phyloP scores from a whole-genome alignment of 30 jellyfish, hydroid and myxozoan genomes.

The Sanderia malayensis region DNA sequence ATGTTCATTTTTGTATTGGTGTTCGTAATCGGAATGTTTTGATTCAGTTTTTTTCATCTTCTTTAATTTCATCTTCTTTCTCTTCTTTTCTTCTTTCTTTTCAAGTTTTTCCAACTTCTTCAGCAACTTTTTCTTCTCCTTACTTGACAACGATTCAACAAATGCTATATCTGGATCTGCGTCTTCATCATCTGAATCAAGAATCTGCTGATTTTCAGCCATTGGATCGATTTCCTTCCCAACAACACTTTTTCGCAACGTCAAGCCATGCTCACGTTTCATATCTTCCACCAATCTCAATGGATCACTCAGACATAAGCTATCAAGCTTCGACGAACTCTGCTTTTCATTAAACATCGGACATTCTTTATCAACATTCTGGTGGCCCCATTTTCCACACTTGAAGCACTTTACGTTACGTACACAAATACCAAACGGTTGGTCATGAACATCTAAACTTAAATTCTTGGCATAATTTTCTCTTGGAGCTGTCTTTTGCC shows the following conservation, averaged over 20 bases:
- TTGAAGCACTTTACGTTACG: constrained; percentile 88
- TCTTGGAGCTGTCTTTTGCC: constrained; percentile 98
- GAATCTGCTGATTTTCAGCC: constrained; percentile 79
- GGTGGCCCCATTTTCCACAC: constrained; percentile 98
- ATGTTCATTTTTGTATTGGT: not conserved
- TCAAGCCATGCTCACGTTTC: constrained; percentile 89
- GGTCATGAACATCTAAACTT: constrained; percentile 92
- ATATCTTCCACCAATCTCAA: constrained; percentile 73
- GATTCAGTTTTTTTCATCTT: not conserved
- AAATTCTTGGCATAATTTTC: constrained; percentile 77
- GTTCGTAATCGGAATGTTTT: not conserved
- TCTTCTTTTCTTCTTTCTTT: constrained; percentile 20
- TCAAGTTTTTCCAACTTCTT: constrained; percentile 69
- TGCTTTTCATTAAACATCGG: constrained; percentile 64
- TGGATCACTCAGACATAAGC: constrained; percentile 87
- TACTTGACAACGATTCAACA: constrained; percentile 68
- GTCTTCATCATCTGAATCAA: constrained; percentile 87
- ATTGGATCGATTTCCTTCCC: constrained; percentile 96
- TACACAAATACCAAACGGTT: constrained; percentile 98
- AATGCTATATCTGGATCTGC: constrained; percentile 60
- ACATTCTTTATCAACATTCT: constrained; percentile 92
- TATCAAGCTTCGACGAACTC: constrained; percentile 44
- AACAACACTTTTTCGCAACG: constrained; percentile 73
- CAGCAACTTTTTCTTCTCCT: constrained; percentile 73
- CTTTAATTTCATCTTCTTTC: constrained; percentile 3